Evolutionary conservation across 2,113 vertebrate genomes (phyloP), one percentile per base, ranked within the genome.

Genomic region (Pomatorhinus ruficollis): DNA sequence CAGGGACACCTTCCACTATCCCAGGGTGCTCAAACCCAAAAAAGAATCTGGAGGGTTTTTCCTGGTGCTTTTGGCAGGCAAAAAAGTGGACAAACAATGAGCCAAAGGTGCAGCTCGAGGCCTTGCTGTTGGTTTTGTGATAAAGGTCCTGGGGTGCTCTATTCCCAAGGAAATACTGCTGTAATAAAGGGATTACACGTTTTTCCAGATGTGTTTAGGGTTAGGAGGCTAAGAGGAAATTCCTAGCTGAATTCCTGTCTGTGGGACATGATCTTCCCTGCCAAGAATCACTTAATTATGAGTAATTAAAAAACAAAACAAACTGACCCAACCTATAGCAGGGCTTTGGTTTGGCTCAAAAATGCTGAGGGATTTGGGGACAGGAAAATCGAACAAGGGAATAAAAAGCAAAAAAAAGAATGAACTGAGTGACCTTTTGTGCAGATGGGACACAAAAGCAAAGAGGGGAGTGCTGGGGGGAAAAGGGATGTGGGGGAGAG

Each of bases 261-360:
- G 93, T 87, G 81, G 91, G 89, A 95, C 91, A 87, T 52, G 11
- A 11, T 44, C 50, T 45, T 76, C 78, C 53, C 66, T 95, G 94
- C 94, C 95, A 95, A 95, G 69, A 94, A 94, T 90, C 83, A 91
- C 89, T 91, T 95, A 94, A 96, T 96, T 94, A 87, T 37, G 69
- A 94, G 78, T 72, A 95, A 96, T 95, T 96, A 82, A 83, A 71
- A 83, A 68, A 33, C 5, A 47, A 47, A 45, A 45, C 21, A 23
- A 84, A 59, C 11, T 4, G 33, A 56, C 64, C 33, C 50, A 11
- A 19, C 50, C 42, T 69, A 33, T 52, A 54, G 2, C 23, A 14
- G 74, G 8, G 45, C 12, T 93, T 82, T 91, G 69, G 45, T 79
- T 96, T 96, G 84, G 77, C 84, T 93, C 61, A 2, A 47, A 94